Conservation (phyloP, 37 sponge, comb jelly and placozoan genomes). For the Cliona cf. orientalis region DNA sequence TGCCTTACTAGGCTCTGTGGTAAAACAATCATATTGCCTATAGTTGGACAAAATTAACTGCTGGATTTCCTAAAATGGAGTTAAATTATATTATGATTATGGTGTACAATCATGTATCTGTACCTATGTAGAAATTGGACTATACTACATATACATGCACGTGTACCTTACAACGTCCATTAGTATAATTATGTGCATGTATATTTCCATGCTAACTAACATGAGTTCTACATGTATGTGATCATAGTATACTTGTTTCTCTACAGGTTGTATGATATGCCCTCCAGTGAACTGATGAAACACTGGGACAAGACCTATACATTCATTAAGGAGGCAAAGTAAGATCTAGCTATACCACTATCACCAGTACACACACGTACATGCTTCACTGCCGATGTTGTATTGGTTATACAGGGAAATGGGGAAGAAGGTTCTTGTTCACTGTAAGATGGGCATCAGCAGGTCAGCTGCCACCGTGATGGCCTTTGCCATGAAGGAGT, state of each 20-base stretch:
- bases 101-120: too few species aligned
- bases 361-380: not conserved
- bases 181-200: not conserved
- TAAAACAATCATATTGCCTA: too few species aligned
- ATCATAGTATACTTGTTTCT: not conserved
- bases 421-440: constrained; percentile 79
- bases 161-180: not conserved
- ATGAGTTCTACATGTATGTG: not conserved
- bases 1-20: too few species aligned
- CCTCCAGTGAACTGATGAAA: constrained; percentile 85
- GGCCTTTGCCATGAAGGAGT: constrained; percentile 98
- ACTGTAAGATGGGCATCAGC: constrained; percentile 97
- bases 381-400: not conserved
- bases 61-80: too few species aligned
- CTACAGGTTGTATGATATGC: constrained; percentile 84
- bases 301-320: constrained; percentile 97
- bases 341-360: constrained; percentile 4
- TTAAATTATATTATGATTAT: too few species aligned
- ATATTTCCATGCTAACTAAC: not conserved
- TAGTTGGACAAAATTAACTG: too few species aligned
- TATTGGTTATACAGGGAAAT: constrained; percentile 30
- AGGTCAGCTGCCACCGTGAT: constrained; percentile 97
- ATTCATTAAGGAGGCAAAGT: constrained; percentile 95
- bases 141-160: constrained; percentile 5
- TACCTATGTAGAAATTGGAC: too few species aligned